phyloP scores from a whole-genome alignment of 2,113 vertebrate genomes.

The Peromyscus californicus region DNA sequence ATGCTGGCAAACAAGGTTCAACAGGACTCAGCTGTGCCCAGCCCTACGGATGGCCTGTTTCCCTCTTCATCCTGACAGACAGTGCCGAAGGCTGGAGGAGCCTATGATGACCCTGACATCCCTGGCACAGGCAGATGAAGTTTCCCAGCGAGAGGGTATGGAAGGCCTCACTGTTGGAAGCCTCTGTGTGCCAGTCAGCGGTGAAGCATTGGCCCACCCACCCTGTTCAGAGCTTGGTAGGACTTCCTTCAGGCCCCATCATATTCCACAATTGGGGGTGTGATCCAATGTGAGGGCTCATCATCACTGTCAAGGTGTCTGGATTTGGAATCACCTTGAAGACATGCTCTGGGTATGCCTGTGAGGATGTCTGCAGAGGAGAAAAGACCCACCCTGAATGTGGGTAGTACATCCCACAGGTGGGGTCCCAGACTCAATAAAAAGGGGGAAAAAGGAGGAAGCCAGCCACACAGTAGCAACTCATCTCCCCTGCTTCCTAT shows the following conservation, averaged over 20 bases:
- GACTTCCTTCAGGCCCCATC: not conserved
- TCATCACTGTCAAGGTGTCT: not conserved
- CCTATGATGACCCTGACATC: not conserved
- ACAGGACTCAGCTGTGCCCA: not conserved
- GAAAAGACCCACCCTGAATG: not conserved
- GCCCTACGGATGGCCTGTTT: not conserved
- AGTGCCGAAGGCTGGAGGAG: not conserved
- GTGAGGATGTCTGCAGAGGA: not conserved
- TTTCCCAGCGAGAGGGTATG: no score
- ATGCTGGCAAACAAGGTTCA: not conserved
- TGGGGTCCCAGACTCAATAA: not conserved
- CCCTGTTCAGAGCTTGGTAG: not conserved
- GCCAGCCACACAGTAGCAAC: not conserved
- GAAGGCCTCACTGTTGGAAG: not conserved
- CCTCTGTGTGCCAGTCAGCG: not conserved
- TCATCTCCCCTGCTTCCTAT: not conserved
- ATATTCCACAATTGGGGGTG: not conserved
- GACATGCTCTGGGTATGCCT: not conserved
- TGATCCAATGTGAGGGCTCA: not conserved
- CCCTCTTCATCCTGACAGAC: not conserved
- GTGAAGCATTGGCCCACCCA: accelerated
- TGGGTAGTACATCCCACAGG: not conserved
- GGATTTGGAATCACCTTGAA: not conserved
- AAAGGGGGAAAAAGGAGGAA: not conserved
- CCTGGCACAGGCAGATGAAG: no score